Conservation (phyloP, 92 coral and sea anemone genomes). For the Palythoa grandiflora region DNA sequence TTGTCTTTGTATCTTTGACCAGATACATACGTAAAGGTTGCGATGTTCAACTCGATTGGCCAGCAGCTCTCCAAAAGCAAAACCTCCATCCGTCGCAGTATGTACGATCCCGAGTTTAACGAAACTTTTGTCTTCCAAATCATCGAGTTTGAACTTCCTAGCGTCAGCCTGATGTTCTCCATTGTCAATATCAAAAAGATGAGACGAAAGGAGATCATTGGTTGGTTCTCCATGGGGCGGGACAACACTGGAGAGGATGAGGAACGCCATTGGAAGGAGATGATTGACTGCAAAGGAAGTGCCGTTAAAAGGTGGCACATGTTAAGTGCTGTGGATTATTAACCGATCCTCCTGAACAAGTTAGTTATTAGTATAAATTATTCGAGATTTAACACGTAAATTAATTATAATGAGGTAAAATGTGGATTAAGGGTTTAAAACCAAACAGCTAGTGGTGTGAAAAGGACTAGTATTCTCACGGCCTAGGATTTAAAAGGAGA, state of each 20-base stretch:
- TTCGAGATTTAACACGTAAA: too few relatives aligned
- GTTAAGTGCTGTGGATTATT: conserved; percentile 94
- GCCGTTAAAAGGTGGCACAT: conserved; percentile 96
- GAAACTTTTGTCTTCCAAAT: conserved; percentile 99
- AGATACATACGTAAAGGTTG: conserved; percentile 99
- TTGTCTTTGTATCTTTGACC: conserved; percentile 14
- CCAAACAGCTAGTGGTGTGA: too few relatives aligned
- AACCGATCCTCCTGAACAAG: neutral
- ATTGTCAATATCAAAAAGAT: conserved; percentile 97
- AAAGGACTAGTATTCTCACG: too few relatives aligned
- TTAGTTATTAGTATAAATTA: neutral
- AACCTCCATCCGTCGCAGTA: conserved; percentile 99
- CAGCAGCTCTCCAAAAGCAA: conserved; percentile 98
- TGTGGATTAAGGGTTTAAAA: too few relatives aligned
- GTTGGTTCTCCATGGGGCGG: conserved; percentile 99
- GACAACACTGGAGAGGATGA: conserved; percentile 99
- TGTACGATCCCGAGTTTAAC: conserved; percentile 98
- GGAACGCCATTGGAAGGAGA: conserved; percentile 97
- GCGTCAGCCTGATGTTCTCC: conserved; percentile 99
- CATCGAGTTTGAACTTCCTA: conserved; percentile 98
- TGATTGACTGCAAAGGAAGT: conserved; percentile 91
- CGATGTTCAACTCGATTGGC: conserved; percentile 99
- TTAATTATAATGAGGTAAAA: too few relatives aligned
- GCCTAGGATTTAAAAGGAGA: too few relatives aligned
- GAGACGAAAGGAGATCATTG: conserved; percentile 97